A percentile compares a stretch with the other conserved stretches of the same genome.
Evolutionary conservation across 2,888 invertebrate species (phyloP).

Genomic region (Volucella inanis): DNA sequence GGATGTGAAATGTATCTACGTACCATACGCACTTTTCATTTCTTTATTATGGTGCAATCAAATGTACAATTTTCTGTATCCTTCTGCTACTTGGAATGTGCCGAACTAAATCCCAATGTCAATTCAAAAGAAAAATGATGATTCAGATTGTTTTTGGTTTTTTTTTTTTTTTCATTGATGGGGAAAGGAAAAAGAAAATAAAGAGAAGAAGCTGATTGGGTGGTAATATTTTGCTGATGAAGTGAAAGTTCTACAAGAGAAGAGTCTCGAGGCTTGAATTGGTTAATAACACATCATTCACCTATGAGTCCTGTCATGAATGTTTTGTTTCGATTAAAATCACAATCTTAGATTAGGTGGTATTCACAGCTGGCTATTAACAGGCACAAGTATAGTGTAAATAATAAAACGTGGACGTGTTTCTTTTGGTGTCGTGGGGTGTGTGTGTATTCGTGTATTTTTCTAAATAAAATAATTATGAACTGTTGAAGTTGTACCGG

Average conservation of each 20-base stretch:
- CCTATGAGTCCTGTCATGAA: slow-evolving; percentile 25
- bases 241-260: slow-evolving; percentile 46
- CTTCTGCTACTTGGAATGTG: neutral
- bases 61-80: slow-evolving; percentile 22
- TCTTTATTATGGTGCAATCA: slow-evolving; percentile 55
- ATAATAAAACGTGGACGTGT: too few species aligned
- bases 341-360: too few species aligned
- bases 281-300: slow-evolving; percentile 30
- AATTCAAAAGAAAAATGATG: too few species aligned
- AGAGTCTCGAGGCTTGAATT: slow-evolving; percentile 39
- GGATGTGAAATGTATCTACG: slow-evolving; percentile 13
- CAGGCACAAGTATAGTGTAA: too few species aligned
- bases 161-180: neutral
- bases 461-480: neutral
- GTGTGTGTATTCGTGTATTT: slow-evolving; percentile 2
- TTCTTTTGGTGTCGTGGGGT: slow-evolving; percentile 5
- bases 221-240: slow-evolving; percentile 41
- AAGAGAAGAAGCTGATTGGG: neutral
- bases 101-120: slow-evolving; percentile 3
- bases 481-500: neutral
- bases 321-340: too few species aligned
- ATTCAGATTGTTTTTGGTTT: too few species aligned
- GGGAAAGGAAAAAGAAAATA: slow-evolving; percentile 4
- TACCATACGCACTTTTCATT: slow-evolving; percentile 27
- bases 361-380: too few species aligned